These are phyloP conservation scores for Helicoverpa armigera DNA, from an alignment of 1,140 invertebrate species.

Conservation along the genomic window DNA sequence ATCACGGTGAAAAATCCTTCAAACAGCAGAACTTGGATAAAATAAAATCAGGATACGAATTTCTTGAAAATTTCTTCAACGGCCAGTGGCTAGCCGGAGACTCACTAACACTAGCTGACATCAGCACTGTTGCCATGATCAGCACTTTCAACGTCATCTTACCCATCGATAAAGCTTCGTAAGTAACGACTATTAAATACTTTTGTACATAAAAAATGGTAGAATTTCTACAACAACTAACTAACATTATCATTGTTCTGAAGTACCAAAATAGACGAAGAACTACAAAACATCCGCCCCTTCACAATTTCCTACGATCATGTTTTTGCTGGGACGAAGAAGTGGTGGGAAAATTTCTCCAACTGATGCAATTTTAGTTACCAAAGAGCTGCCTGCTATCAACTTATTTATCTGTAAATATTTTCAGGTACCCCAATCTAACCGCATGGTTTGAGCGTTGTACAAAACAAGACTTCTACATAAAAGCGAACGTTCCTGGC, in stretches of 20 bases:
- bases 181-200: slow-evolving; percentile 18
- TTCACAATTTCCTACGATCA: no score
- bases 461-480: slow-evolving; percentile 58
- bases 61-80: slow-evolving; percentile 86
- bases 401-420: no score
- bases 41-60: slow-evolving; percentile 85
- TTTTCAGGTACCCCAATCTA: slow-evolving; percentile 61
- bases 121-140: slow-evolving; percentile 84
- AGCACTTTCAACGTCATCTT: slow-evolving; percentile 59
- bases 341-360: not conserved
- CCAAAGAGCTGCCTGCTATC: no score
- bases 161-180: slow-evolving; percentile 56
- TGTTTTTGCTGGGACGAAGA: no score
- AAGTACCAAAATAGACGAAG: no score
- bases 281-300: no score
- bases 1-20: slow-evolving; percentile 26
- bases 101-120: slow-evolving; percentile 89
- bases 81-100: slow-evolving; percentile 86
- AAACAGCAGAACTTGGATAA: slow-evolving; percentile 56
- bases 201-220: no score
- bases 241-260: no score
- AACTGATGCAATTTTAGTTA: no score
- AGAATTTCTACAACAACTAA: no score
- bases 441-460: slow-evolving; percentile 57
- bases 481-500: slow-evolving; percentile 55